Conservation (phyloP, 1,140 invertebrate species). For the Berghia stephanieae region DNA sequence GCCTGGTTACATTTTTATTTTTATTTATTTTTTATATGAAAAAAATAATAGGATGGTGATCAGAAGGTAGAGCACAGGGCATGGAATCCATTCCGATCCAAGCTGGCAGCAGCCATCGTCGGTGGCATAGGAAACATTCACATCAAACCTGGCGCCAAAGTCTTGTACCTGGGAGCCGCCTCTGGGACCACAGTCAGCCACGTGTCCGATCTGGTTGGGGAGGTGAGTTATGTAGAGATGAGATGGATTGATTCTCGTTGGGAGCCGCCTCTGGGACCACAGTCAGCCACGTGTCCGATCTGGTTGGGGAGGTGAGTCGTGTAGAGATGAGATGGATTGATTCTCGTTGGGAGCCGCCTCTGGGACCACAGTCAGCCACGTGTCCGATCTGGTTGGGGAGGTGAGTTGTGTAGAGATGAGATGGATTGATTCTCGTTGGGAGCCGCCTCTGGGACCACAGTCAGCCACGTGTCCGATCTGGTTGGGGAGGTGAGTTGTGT, state of each 20-base stretch:
- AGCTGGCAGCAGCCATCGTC: slow-evolving; percentile 95
- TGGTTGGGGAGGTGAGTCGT: slow-evolving; percentile 94
- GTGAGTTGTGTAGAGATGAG: no score
- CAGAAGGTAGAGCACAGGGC: slow-evolving; percentile 97
- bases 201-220: no score
- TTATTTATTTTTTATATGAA: background rate
- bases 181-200: no score
- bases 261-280: slow-evolving; percentile 98
- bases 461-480: no score
- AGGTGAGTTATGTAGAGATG: no score
- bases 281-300: slow-evolving; percentile 97
- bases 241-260: no score
- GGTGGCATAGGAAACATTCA: slow-evolving; percentile 97
- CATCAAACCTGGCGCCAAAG: slow-evolving; percentile 93
- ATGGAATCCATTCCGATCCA: slow-evolving; percentile 99
- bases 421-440: no score
- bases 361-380: slow-evolving; percentile 98
- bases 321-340: no score
- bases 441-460: no score
- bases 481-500: no score
- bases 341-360: slow-evolving; percentile 98
- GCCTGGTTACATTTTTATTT: no score
- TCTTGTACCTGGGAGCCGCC: no score
- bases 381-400: slow-evolving; percentile 97
- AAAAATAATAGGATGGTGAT: slow-evolving; percentile 68